Conservation (phyloP, 2,113 vertebrate genomes). For the Salvelinus fontinalis region DNA sequence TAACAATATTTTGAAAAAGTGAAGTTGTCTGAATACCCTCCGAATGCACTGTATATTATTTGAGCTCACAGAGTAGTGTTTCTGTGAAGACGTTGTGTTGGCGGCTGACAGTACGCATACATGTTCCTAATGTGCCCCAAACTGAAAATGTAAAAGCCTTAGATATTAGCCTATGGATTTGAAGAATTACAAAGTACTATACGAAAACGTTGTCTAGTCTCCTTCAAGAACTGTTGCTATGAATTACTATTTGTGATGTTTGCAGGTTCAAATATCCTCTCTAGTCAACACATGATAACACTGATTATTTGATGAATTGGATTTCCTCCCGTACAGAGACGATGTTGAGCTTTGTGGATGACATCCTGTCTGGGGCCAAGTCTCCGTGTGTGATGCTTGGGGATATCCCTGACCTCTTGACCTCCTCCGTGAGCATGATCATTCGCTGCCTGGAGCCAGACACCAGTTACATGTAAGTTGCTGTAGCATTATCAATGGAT, state of each 20-base stretch:
- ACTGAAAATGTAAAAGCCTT: too few relatives aligned
- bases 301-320: neutral
- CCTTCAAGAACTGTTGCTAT: neutral
- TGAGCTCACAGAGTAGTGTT: neutral
- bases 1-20: too few relatives aligned
- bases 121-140: too few relatives aligned
- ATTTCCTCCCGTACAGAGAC: slow-evolving; percentile 79
- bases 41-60: slow-evolving; percentile 23
- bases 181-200: neutral
- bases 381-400: slow-evolving; percentile 95
- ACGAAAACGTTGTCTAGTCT: neutral
- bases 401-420: slow-evolving; percentile 88
- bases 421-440: slow-evolving; percentile 90
- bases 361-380: slow-evolving; percentile 94
- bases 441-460: slow-evolving; percentile 93
- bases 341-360: slow-evolving; percentile 94
- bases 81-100: neutral
- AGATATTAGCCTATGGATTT: too few relatives aligned
- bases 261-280: neutral
- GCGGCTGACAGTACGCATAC: neutral
- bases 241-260: neutral
- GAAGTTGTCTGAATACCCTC: too few relatives aligned
- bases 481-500: too few relatives aligned
- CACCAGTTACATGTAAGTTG: slow-evolving; percentile 93
- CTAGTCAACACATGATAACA: neutral